Base-by-base conservation (phyloP, 2,888 invertebrate species). In the Deilephila porcellus region DNA sequence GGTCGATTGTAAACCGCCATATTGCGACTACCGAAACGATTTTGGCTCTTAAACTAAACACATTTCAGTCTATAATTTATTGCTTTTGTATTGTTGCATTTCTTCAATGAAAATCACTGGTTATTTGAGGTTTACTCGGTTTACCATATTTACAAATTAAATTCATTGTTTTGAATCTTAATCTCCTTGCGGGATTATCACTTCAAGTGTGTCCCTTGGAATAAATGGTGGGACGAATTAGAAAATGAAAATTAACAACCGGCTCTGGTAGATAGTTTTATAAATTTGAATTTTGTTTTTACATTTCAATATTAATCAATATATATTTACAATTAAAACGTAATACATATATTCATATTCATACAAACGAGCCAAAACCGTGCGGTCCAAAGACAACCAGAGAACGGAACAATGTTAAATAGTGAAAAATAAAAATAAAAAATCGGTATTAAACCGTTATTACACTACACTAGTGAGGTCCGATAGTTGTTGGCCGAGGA, bases 391-490 rank as follows among this genome's bases (percentile, higher is more conserved):
- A 71, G 60, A 60, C 45, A 52, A 71, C 60, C 14, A 70, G 45
- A 70, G 37, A 62, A 71, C 60, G 3, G 60, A 63, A 73, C 70
- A 20, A 53, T 71, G 71, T 73, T 71, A 70, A 29, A 71, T 53
- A 63, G 37, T 73, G 62, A 73, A 73, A 67, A 59, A 79, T 84
- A 80, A 82, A 85, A 85, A 83, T 81, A 84, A 80, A 82, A 85
- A 85, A 83, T 81, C 78, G 73, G 71, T 78, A 71, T 77, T 78
- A 77, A 83, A 81, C 80, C 84, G 82, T 85, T 84, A 84, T 88
- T 89, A 91, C 90, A 91, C 91, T 93, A 93, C 88, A 89, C 92
- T 93, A 93, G 88, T 93, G 93, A 93, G 94, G 94, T 93, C 93
- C 93, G 93, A 90, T 83, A 86, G 90, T 90, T 90, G 91, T 88